These are phyloP conservation scores for Gavia stellata DNA, from an alignment of 2,113 vertebrate species.

Conservation along the genomic window DNA sequence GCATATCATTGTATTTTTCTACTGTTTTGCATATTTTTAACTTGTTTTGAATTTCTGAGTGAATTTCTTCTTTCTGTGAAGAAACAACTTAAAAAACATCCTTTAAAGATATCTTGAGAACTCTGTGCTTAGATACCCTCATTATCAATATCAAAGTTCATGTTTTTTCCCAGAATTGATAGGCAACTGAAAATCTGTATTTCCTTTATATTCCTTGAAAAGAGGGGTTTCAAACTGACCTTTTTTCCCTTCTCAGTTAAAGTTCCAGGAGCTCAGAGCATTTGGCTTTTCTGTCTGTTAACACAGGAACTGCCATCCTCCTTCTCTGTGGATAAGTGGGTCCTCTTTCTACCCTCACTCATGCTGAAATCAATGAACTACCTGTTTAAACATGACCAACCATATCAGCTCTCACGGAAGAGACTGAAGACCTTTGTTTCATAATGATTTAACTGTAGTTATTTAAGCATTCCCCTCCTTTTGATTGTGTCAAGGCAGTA, in stretches of 20 bases:
- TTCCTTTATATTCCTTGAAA: not conserved
- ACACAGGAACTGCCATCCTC: not conserved
- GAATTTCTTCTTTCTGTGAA: not conserved
- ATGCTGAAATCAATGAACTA: not conserved
- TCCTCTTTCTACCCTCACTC: not conserved
- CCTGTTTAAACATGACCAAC: not conserved
- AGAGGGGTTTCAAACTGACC: rapidly evolving
- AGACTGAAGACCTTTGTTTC: not conserved
- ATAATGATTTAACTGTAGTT: not conserved
- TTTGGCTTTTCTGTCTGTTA: not conserved
- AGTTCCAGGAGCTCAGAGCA: not conserved
- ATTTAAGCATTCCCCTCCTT: not conserved
- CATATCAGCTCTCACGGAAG: not conserved
- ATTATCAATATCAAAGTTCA: not conserved
- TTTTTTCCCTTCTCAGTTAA: not conserved
- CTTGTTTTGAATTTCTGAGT: not conserved
- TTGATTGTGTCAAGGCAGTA: not conserved
- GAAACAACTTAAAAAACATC: not conserved
- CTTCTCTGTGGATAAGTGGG: not conserved
- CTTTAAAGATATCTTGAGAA: not conserved
- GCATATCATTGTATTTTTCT: not conserved
- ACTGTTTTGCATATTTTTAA: not conserved
- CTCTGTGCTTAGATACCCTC: not conserved
- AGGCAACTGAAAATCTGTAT: not conserved
- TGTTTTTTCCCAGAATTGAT: not conserved